Conservation (phyloP, 1,140 invertebrate genomes). For the Ridgeia piscesae region DNA sequence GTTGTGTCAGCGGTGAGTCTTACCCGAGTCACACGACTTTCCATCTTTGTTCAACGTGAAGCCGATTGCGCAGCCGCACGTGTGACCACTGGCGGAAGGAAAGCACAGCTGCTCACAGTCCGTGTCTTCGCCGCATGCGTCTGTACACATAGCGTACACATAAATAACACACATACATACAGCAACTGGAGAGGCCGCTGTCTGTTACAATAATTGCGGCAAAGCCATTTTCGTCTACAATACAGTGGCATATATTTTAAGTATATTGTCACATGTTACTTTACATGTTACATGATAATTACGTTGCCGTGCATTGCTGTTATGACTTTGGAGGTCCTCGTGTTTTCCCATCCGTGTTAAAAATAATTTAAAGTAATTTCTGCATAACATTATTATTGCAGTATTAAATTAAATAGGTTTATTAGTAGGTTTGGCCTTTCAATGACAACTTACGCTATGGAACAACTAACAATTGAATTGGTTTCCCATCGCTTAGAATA, state of each 20-base stretch:
- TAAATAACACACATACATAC: not conserved
- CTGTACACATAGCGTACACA: not conserved
- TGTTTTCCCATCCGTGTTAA: not conserved
- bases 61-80: conserved; percentile 16
- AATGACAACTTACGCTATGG: not conserved
- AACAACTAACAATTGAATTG: not conserved
- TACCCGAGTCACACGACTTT: not conserved
- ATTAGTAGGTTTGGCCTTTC: not conserved
- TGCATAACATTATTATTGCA: not conserved
- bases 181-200: not conserved
- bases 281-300: not conserved
- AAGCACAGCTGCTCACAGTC: conserved; percentile 13
- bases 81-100: not conserved
- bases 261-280: not conserved
- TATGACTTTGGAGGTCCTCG: no score
- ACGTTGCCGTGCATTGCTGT: not conserved
- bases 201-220: not conserved
- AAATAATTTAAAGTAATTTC: not conserved
- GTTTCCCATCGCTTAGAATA: not conserved
- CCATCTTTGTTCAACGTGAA: conserved; percentile 16
- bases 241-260: not conserved
- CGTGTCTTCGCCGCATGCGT: not conserved
- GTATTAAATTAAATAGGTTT: not conserved
- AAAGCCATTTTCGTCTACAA: not conserved
- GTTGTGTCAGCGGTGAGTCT: not conserved